A percentile compares a stretch with the other conserved stretches of the same genome.
phyloP scores from a whole-genome alignment of 2,113 vertebrate species.

The Agapornis roseicollis region DNA sequence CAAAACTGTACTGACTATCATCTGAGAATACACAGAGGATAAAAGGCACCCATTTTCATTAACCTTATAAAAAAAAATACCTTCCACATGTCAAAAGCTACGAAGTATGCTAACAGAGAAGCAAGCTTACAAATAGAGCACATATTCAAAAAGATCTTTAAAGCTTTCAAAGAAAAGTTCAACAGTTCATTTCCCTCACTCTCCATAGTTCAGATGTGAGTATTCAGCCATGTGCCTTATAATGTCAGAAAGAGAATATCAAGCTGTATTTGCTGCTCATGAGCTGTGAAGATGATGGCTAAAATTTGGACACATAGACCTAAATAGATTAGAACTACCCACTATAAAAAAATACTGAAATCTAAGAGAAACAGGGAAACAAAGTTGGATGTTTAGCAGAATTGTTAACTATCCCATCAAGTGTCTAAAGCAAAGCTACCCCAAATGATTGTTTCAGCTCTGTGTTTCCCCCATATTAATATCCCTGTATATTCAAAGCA shows the following conservation, averaged over 20 bases:
- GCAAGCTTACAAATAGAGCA: neutral
- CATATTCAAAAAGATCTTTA: neutral
- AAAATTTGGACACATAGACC: neutral
- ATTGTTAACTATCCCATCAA: neutral
- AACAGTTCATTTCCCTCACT: neutral
- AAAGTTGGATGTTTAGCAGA: neutral
- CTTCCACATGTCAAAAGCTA: neutral
- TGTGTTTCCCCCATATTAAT: neutral
- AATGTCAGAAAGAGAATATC: neutral
- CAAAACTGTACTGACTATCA: neutral
- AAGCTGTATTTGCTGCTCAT: neutral
- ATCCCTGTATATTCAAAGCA: neutral
- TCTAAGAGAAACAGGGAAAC: neutral
- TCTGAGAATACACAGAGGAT: neutral
- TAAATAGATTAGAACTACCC: neutral
- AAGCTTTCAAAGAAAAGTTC: neutral
- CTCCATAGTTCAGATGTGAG: neutral
- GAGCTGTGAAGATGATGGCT: neutral
- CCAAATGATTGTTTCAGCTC: neutral
- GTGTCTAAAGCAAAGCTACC: neutral
- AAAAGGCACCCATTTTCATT: neutral
- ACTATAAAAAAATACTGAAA: neutral
- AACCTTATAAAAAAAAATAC: neutral
- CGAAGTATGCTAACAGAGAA: neutral
- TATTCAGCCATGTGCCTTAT: neutral